Conservation (phyloP, 2,797 vertebrate genomes). For the Benthosema pterotum region DNA sequence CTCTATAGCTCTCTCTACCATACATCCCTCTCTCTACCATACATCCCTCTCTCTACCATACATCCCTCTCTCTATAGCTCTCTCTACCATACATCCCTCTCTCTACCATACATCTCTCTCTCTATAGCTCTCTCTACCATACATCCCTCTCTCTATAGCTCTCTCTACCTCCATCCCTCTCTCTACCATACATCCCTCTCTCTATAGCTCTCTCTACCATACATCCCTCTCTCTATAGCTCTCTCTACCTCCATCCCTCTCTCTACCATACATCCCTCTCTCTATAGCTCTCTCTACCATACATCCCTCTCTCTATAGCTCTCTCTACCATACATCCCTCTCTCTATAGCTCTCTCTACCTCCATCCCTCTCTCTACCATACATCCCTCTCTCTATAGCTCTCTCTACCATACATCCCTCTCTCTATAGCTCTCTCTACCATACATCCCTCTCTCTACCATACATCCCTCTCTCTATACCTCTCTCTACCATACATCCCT, state of each 20-base stretch:
- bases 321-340: constrained; percentile 18
- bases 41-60: constrained; percentile 23
- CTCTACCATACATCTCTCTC: too few species aligned
- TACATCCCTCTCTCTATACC: constrained; percentile 34
- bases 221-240: too few species aligned
- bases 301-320: constrained; percentile 34
- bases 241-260: too few species aligned
- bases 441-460: constrained; percentile 10
- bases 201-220: constrained; percentile 46
- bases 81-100: too few species aligned
- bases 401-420: constrained; percentile 23
- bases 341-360: constrained; percentile 47
- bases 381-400: too few species aligned
- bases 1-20: background rate
- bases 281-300: background rate
- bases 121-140: background rate
- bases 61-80: constrained; percentile 34
- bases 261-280: constrained; percentile 25
- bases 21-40: constrained; percentile 33
- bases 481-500: too few species aligned
- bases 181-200: too few species aligned
- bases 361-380: too few species aligned
- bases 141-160: constrained; percentile 34
- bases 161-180: constrained; percentile 17
- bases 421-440: constrained; percentile 27